Conservation (phyloP, 2,113 vertebrate genomes). For the Uria lomvia region DNA sequence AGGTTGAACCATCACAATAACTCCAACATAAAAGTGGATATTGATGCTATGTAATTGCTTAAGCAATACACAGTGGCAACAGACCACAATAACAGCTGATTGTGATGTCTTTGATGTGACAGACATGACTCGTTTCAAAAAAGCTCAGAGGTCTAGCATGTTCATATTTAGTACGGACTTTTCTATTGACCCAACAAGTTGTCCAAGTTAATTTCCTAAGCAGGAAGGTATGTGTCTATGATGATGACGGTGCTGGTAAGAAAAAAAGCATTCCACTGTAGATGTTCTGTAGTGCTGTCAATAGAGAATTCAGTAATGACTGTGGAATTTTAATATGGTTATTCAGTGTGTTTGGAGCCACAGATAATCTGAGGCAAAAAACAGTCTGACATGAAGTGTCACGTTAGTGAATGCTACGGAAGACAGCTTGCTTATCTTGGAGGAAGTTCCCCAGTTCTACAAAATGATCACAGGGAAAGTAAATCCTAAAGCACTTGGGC, state of each 20-base stretch:
- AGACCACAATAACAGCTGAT: not conserved
- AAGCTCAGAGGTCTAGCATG: not conserved
- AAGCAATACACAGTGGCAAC: not conserved
- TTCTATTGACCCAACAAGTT: not conserved
- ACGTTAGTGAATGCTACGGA: not conserved
- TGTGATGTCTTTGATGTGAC: not conserved
- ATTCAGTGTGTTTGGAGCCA: not conserved
- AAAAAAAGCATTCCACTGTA: not conserved
- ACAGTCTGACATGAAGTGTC: not conserved
- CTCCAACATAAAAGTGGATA: not conserved
- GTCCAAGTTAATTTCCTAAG: not conserved
- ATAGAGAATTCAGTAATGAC: not conserved
- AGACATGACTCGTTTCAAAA: not conserved
- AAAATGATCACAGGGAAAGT: not conserved
- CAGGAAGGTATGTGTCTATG: not conserved
- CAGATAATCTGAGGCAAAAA: not conserved
- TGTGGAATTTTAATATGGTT: not conserved
- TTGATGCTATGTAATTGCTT: not conserved
- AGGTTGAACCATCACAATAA: not conserved
- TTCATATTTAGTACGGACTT: not conserved
- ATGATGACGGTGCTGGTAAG: not conserved
- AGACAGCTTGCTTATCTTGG: not conserved
- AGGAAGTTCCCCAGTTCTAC: not conserved
- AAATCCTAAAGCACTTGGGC: not conserved
- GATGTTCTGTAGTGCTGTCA: not conserved